Percentiles rank a stretch among this genome's conserved stretches.
Conservation (phyloP, 2,113 vertebrate species). For the Vulpes lagopus region DNA sequence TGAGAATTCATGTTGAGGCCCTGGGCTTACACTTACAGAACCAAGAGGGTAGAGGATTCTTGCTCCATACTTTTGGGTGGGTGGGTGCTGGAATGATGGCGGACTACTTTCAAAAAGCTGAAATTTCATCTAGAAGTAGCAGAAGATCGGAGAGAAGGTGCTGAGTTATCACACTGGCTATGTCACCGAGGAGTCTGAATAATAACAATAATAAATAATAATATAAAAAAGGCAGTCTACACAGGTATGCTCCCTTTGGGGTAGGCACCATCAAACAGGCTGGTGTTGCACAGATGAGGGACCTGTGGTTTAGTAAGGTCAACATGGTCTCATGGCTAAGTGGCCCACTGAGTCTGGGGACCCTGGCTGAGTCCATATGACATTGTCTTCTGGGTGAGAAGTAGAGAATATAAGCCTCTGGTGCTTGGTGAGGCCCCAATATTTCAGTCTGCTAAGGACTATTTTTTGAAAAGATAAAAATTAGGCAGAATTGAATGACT, state of each 20-base stretch:
- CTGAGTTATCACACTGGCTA: neutral
- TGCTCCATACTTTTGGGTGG: neutral
- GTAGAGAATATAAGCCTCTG: neutral
- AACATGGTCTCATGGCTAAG: rapidly evolving
- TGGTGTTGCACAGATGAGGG: neutral
- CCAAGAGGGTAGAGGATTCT: neutral
- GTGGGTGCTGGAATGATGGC: neutral
- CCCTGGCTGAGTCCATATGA: neutral
- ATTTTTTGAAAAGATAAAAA: neutral
- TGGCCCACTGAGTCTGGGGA: neutral
- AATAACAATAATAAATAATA: neutral
- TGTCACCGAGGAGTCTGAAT: neutral
- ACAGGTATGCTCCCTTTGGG: neutral
- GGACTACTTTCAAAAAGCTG: neutral
- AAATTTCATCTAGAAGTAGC: neutral
- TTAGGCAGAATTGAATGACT: neutral
- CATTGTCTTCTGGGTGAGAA: neutral
- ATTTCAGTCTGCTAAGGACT: neutral
- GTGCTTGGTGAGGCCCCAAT: neutral
- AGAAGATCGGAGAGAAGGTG: neutral
- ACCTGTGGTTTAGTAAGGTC: neutral
- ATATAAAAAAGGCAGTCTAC: neutral
- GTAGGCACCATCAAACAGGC: neutral
- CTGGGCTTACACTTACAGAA: neutral
- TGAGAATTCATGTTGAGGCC: neutral